A percentile compares a stretch with the other conserved stretches of the same genome.
These are phyloP conservation scores for Camponotus pennsylvanicus DNA, from an alignment of 1,140 invertebrate species.

Conservation along the genomic window DNA sequence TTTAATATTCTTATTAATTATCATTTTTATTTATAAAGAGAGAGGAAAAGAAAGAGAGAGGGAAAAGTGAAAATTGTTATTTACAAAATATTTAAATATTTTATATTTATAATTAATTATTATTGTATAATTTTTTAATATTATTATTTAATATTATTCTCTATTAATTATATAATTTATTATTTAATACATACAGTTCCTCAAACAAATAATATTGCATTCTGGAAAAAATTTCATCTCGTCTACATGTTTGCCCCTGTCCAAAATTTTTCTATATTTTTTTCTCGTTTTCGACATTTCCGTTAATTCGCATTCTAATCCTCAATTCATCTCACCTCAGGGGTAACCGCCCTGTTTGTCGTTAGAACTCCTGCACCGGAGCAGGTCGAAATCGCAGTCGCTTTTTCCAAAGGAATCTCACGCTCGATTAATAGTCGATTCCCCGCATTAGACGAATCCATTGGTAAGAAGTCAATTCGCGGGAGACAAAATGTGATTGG, in stretches of 20 bases:
- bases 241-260: background rate
- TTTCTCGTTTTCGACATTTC: background rate
- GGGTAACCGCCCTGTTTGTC: slow-evolving; percentile 41
- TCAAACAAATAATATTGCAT: background rate
- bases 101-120: too few relatives aligned
- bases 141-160: too few relatives aligned
- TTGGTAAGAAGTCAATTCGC: slow-evolving; percentile 28
- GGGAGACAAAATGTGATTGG: slow-evolving; percentile 7
- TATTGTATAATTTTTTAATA: too few relatives aligned
- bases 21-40: too few relatives aligned
- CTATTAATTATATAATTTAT: too few relatives aligned
- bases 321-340: slow-evolving; percentile 57
- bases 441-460: slow-evolving; percentile 51
- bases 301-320: slow-evolving; percentile 48
- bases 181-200: too few relatives aligned
- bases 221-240: background rate
- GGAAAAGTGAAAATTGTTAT: too few relatives aligned
- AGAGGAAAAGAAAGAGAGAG: too few relatives aligned
- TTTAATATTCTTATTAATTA: too few relatives aligned
- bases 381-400: background rate
- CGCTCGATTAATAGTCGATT: slow-evolving; percentile 72
- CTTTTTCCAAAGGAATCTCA: slow-evolving; percentile 67
- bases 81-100: too few relatives aligned
- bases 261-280: too few relatives aligned
- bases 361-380: background rate